Conservation (phyloP, 2,797 vertebrate species). For the Garrulus glandarius region DNA sequence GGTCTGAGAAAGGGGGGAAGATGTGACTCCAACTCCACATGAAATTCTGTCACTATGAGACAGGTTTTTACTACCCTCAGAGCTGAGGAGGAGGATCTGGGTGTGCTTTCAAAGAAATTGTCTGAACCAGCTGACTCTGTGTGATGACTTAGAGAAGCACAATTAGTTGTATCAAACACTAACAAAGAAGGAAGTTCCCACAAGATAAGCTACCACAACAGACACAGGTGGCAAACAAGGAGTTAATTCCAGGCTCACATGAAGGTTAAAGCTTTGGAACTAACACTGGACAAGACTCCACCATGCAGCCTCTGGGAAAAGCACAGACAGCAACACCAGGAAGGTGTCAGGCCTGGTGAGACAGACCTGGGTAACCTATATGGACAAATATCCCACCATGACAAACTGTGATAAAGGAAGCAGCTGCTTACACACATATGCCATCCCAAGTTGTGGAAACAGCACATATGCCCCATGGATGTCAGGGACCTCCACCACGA, state of each 20-base stretch:
- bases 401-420: neutral
- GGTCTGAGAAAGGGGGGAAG: neutral
- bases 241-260: neutral
- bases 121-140: neutral
- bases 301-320: neutral
- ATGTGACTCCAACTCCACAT: neutral
- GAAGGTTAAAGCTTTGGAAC: neutral
- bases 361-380: neutral
- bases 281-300: neutral
- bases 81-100: neutral
- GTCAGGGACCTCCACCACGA: neutral
- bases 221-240: neutral
- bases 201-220: neutral
- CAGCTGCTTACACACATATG: neutral
- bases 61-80: neutral
- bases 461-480: neutral
- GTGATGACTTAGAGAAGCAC: neutral
- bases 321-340: neutral
- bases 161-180: neutral
- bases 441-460: neutral
- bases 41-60: neutral
- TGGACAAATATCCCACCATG: neutral
- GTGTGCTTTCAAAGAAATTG: neutral
- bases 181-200: neutral
- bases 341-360: neutral